phyloP scores from a whole-genome alignment of 2,797 vertebrate genomes.

The Falco concolor region DNA sequence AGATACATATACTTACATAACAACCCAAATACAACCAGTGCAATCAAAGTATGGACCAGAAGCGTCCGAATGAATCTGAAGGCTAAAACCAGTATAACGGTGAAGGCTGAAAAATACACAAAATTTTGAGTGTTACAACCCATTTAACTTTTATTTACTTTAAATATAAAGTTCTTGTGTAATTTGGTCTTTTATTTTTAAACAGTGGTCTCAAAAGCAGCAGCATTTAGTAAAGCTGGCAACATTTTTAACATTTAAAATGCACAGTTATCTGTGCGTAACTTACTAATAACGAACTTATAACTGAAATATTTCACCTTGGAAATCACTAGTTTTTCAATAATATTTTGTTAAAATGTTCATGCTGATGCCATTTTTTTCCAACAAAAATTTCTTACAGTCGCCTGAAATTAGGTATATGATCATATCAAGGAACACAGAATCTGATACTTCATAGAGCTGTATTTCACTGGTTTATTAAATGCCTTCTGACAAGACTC shows the following conservation, averaged over 20 bases:
- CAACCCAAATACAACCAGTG: constrained; percentile 71
- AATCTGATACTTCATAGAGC: background rate
- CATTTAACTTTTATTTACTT: background rate
- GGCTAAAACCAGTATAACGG: constrained; percentile 63
- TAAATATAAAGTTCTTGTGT: background rate
- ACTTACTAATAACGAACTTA: background rate
- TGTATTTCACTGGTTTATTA: background rate
- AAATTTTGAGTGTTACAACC: background rate
- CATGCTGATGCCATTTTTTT: background rate
- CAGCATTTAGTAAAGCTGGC: background rate
- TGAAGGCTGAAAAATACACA: constrained; percentile 67
- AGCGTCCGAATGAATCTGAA: constrained; percentile 71
- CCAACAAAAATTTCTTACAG: background rate
- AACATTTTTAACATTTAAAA: background rate
- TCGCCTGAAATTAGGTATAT: background rate
- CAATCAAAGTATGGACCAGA: constrained; percentile 73
- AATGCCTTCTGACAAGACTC: background rate
- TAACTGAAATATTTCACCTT: background rate
- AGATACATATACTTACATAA: constrained; percentile 72
- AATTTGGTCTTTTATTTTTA: background rate
- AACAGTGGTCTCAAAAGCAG: background rate
- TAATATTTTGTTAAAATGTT: background rate
- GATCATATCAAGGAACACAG: background rate
- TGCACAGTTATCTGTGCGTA: background rate
- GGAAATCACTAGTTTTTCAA: background rate